These are phyloP conservation scores for Acipenser ruthenus DNA, from an alignment of 2,797 vertebrate genomes.

Conservation along the genomic window DNA sequence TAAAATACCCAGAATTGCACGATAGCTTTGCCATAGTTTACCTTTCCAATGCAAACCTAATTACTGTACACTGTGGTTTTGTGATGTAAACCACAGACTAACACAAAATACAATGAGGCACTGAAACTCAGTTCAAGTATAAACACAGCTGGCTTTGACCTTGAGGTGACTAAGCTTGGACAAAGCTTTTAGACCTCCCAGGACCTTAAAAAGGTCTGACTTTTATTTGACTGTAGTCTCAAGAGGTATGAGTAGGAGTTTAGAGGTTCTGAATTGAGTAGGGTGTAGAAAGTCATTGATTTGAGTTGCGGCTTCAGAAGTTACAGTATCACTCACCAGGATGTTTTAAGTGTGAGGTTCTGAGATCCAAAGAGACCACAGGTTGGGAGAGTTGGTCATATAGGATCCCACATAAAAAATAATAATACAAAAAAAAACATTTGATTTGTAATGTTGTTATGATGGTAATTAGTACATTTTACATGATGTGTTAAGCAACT, in stretches of 20 bases:
- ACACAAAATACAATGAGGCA: slow-evolving; percentile 10
- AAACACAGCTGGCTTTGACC: slow-evolving; percentile 18
- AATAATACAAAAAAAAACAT: too few species aligned
- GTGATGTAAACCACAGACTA: slow-evolving; percentile 15
- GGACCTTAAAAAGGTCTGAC: slow-evolving; percentile 9
- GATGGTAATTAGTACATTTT: too few species aligned
- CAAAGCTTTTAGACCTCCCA: slow-evolving; percentile 11
- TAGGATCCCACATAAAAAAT: too few species aligned
- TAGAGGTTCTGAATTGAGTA: neutral
- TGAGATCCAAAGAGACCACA: too few species aligned
- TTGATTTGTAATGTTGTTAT: too few species aligned
- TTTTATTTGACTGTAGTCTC: slow-evolving; percentile 8
- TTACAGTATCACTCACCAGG: too few species aligned
- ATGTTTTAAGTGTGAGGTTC: too few species aligned
- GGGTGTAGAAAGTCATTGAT: neutral
- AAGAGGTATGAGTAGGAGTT: neutral
- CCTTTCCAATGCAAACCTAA: slow-evolving; percentile 10
- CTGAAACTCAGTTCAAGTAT: slow-evolving; percentile 8
- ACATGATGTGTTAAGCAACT: too few species aligned
- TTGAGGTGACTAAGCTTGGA: neutral
- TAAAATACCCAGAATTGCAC: slow-evolving; percentile 39
- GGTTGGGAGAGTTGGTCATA: too few species aligned
- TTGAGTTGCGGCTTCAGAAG: neutral
- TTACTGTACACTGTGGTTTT: slow-evolving; percentile 1
- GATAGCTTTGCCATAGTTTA: slow-evolving; percentile 29